Conservation (phyloP, 2,888 invertebrate genomes). For the Lochmaea crataegi region DNA sequence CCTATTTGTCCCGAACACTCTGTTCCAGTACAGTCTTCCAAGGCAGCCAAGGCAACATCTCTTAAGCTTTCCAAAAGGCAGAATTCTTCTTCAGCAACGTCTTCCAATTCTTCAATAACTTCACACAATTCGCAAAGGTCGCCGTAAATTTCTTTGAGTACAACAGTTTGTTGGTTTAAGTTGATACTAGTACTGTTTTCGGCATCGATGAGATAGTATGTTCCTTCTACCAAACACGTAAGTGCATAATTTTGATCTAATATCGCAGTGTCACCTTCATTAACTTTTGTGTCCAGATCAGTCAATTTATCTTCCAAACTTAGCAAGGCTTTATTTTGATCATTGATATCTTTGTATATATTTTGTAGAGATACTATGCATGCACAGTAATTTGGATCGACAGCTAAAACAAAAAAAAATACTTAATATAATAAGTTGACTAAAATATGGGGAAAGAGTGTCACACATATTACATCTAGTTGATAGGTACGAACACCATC, state of each 20-base stretch:
- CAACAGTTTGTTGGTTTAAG: background rate
- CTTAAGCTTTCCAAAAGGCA: slow-evolving; percentile 3
- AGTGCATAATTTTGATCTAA: background rate
- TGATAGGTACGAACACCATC: too few species aligned
- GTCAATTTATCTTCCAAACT: background rate
- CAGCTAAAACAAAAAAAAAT: too few species aligned
- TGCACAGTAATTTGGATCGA: background rate
- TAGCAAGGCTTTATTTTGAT: background rate
- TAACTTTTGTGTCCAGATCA: background rate
- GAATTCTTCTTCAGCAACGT: background rate
- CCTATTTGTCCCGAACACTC: background rate
- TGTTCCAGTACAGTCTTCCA: background rate
- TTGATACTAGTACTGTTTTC: background rate
- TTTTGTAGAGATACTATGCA: background rate
- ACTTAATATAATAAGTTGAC: too few species aligned
- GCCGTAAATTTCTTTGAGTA: background rate
- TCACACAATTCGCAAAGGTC: background rate
- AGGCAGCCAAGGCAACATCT: background rate
- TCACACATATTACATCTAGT: too few species aligned
- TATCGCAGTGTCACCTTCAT: background rate
- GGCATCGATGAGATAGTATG: background rate
- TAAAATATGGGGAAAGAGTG: too few species aligned
- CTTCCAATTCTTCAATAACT: background rate
- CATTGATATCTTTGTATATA: background rate
- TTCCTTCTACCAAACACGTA: background rate